These are phyloP conservation scores for Icerya purchasi DNA, from an alignment of 2,888 invertebrate species.

Conservation along the genomic window DNA sequence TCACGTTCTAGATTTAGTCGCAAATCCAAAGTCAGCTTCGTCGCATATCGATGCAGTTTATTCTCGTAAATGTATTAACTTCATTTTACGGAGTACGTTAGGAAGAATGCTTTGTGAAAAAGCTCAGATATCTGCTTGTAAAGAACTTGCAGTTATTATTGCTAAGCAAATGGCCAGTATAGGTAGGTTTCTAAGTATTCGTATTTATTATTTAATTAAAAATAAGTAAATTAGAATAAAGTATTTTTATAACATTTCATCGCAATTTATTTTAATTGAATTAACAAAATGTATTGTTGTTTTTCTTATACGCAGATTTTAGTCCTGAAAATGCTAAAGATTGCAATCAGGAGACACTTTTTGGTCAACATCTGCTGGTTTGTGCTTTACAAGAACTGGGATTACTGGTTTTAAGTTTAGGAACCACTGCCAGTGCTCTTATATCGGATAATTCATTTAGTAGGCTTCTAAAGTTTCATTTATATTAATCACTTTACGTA, in stretches of 20 bases:
- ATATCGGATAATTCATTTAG: slow-evolving; percentile 69
- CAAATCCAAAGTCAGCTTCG: slow-evolving; percentile 84
- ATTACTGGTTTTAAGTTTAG: slow-evolving; percentile 66
- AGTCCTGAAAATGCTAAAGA: slow-evolving; percentile 82
- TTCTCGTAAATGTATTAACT: slow-evolving; percentile 90
- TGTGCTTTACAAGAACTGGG: slow-evolving; percentile 90
- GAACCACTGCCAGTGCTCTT: slow-evolving; percentile 82
- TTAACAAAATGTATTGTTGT: too few species aligned
- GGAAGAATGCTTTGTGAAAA: slow-evolving; percentile 92
- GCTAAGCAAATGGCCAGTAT: slow-evolving; percentile 88
- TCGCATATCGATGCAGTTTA: slow-evolving; percentile 96
- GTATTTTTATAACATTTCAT: too few species aligned
- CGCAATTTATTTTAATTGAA: too few species aligned
- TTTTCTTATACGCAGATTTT: too few species aligned
- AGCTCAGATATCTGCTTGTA: slow-evolving; percentile 84
- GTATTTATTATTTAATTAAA: too few species aligned
- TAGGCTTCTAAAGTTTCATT: slow-evolving; percentile 26
- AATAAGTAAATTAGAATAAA: too few species aligned
- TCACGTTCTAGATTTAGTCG: slow-evolving; percentile 63
- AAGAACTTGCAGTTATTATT: slow-evolving; percentile 77
- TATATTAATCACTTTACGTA: slow-evolving; percentile 4
- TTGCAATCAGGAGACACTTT: slow-evolving; percentile 70
- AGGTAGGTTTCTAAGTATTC: slow-evolving; percentile 23
- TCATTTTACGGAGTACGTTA: slow-evolving; percentile 72
- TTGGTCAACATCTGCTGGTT: slow-evolving; percentile 73